Conservation (phyloP, 2,888 invertebrate species). For the Cheilosia impressa region DNA sequence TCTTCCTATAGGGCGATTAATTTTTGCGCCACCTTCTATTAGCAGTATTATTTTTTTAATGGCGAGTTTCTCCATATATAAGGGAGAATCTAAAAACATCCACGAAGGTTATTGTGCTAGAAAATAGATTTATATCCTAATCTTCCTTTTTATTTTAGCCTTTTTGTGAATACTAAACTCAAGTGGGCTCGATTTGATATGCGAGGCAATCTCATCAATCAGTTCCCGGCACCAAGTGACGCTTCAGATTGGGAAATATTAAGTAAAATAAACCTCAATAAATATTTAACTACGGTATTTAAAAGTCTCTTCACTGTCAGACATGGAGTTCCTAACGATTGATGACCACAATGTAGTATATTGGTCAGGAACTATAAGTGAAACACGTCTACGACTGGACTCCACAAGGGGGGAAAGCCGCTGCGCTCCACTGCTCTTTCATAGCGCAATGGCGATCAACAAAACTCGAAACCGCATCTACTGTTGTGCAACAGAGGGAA, state of each 20-base stretch:
- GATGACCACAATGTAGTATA: constrained; percentile 89
- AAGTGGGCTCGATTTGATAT: constrained; percentile 92
- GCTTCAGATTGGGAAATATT: constrained; percentile 89
- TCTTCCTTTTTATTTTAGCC: constrained; percentile 79
- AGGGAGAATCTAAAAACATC: no score
- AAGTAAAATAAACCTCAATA: constrained; percentile 83
- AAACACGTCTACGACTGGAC: constrained; percentile 88
- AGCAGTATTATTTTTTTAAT: no score
- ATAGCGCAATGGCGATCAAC: constrained; percentile 87
- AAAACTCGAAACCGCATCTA: constrained; percentile 88
- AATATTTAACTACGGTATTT: neutral
- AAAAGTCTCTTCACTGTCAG: constrained; percentile 80
- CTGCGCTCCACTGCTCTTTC: constrained; percentile 79
- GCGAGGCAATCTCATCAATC: constrained; percentile 89
- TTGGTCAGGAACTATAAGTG: constrained; percentile 93
- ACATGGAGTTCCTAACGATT: constrained; percentile 89
- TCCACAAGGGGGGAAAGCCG: constrained; percentile 84
- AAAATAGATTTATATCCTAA: neutral
- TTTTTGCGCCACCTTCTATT: no score
- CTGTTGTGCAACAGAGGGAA: constrained; percentile 88
- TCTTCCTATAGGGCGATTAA: no score
- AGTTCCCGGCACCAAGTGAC: constrained; percentile 85
- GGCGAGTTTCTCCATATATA: no score
- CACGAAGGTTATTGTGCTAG: no score
- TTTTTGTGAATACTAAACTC: constrained; percentile 90